Base-by-base conservation (phyloP, 2,888 invertebrate genomes). In the Drosophila mettleri region DNA sequence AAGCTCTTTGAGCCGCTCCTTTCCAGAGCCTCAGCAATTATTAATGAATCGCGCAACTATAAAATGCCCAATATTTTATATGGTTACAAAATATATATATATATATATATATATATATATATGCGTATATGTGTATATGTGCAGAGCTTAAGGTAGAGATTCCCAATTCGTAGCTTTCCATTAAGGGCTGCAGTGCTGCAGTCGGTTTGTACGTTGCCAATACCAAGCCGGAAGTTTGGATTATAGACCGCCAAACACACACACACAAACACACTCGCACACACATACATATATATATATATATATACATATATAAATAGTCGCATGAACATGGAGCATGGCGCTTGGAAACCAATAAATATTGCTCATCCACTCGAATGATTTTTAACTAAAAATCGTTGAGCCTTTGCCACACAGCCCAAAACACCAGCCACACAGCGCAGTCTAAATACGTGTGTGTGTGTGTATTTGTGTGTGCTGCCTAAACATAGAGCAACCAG, bases 331-430 rank as follows among this genome's bases (percentile, higher is more conserved):
- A 55, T 69, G 53, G 49, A 60, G 57, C 54, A 12, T 43, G 77
- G 69, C 78, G 61, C 78, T 80, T 77, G 78, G 83, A 85, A 87
- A 89, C 87, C 89, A 88, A 88, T 88, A 88, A 88, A 88, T 89
- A 88, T 89, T 89, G 88, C 77, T 87, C 89, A 88, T 88, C 78
- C 89, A 85, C 86, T 87, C 87, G 81, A 88, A 81, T 88, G 88
- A 69, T 80, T 82, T 89, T 89, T 89, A 80, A 88, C 74, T 78
- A 78, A 69, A 83, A 86, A 86, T 66, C 86, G 78, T 88, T 88
- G 84, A 88, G 83, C 80, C 88, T 74, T 86, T 82, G 61, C 73
- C 66, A 31, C 66, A 31, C 74, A 43, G 58, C 54, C 72, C 48
- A 61, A 70, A 64, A 31, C 65, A 59, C 20, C 33, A 27, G 10